A percentile compares a stretch with the other conserved stretches of the same genome.
These are phyloP conservation scores for Semicossyphus pulcher DNA, from an alignment of 2,113 vertebrate species.

Conservation along the genomic window DNA sequence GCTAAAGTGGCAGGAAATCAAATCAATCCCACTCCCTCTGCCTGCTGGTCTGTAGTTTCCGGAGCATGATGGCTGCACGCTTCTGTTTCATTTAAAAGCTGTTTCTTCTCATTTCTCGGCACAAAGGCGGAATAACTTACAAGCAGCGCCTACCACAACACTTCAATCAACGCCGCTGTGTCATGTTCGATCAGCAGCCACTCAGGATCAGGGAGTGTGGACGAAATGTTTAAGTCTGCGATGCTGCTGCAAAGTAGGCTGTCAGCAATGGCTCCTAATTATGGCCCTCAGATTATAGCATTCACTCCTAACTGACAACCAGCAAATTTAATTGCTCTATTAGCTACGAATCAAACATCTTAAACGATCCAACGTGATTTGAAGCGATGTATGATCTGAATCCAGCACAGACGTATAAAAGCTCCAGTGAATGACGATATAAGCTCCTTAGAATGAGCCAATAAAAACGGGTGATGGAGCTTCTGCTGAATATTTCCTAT, in stretches of 20 bases:
- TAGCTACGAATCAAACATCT: conserved; percentile 30
- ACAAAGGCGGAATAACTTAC: conserved; percentile 25
- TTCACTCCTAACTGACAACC: conserved; percentile 46
- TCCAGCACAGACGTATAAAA: background rate
- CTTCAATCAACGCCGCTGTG: conserved; percentile 12
- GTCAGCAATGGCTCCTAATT: conserved; percentile 35
- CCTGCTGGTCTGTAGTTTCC: conserved; percentile 24
- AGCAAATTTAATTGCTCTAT: conserved; percentile 39
- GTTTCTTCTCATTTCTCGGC: conserved; percentile 36
- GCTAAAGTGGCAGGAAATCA: conserved; percentile 54
- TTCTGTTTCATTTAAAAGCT: conserved; percentile 50
- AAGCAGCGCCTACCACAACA: background rate
- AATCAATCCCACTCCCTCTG: conserved; percentile 27
- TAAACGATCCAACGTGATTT: conserved; percentile 22
- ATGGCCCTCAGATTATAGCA: background rate
- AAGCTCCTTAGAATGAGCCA: too few species aligned
- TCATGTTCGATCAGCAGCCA: conserved; percentile 27
- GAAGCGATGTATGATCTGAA: conserved; percentile 3
- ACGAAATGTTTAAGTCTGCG: conserved; percentile 11
- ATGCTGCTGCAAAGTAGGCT: background rate
- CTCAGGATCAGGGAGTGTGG: conserved; percentile 19
- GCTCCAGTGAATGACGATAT: too few species aligned
- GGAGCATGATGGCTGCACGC: conserved; percentile 36
- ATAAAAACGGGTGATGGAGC: background rate
- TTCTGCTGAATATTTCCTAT: background rate